These are phyloP conservation scores for Drosophila mulleri DNA, from an alignment of 2,888 invertebrate genomes.

Conservation along the genomic window DNA sequence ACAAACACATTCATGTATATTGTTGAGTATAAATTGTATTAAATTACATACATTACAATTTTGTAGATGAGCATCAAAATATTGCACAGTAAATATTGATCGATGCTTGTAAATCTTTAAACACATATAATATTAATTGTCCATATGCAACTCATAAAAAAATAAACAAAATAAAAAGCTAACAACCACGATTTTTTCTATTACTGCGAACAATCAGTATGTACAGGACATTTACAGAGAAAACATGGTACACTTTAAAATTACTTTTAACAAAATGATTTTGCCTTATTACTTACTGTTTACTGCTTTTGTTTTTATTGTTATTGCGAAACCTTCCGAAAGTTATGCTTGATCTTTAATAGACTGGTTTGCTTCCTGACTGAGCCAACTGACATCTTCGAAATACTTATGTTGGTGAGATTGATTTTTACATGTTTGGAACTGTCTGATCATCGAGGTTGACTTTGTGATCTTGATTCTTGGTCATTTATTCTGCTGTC, in stretches of 20 bases:
- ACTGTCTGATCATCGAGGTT: background rate
- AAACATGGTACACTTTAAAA: background rate
- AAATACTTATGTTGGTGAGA: constrained; percentile 36
- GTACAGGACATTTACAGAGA: background rate
- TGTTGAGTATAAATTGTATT: constrained; percentile 40
- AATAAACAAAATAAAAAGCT: constrained; percentile 39
- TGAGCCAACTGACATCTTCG: constrained; percentile 10
- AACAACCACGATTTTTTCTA: constrained; percentile 20
- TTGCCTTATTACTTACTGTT: background rate
- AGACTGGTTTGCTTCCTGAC: constrained; percentile 1
- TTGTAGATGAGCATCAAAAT: constrained; percentile 53
- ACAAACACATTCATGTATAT: constrained; percentile 34
- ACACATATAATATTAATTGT: constrained; percentile 17
- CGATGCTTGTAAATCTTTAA: constrained; percentile 24
- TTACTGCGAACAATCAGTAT: background rate
- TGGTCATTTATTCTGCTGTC: constrained; percentile 65
- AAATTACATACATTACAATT: constrained; percentile 39
- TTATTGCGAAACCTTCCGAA: background rate
- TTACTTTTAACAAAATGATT: background rate
- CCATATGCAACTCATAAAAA: constrained; percentile 14
- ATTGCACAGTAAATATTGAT: constrained; percentile 52
- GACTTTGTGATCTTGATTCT: background rate
- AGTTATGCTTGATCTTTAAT: background rate
- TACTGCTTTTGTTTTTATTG: background rate
- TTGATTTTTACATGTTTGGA: constrained; percentile 23